phyloP scores from a whole-genome alignment of 1,140 invertebrate genomes.

The Pristionchus pacificus region DNA sequence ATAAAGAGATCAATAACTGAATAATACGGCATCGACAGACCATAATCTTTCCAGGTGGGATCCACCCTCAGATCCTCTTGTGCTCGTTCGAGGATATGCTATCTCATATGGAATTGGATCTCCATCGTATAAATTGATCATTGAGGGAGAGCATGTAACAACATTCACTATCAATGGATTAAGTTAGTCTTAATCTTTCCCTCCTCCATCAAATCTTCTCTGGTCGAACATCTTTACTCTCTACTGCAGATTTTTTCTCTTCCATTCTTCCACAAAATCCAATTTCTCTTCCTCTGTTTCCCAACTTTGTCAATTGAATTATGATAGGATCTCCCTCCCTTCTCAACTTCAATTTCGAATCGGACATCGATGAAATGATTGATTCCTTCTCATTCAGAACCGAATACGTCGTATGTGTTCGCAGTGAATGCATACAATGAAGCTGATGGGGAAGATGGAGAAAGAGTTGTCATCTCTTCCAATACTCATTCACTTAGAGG shows the following conservation, averaged over 20 bases:
- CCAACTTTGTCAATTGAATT: too few species aligned
- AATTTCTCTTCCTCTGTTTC: too few species aligned
- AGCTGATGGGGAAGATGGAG: conserved; percentile 51
- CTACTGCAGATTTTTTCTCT: too few species aligned
- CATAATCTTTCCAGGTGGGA: conserved; percentile 47
- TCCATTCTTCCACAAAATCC: too few species aligned
- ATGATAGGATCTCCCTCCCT: background rate
- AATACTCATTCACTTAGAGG: conserved; percentile 29
- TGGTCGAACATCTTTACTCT: background rate
- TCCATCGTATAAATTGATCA: conserved; percentile 41
- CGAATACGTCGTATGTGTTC: conserved; percentile 52
- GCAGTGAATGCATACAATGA: conserved; percentile 52
- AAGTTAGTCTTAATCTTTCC: conserved; percentile 30
- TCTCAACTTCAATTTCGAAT: too few species aligned
- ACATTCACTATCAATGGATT: conserved; percentile 44
- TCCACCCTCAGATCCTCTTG: conserved; percentile 36
- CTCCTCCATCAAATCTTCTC: background rate
- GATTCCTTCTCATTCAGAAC: conserved; percentile 39
- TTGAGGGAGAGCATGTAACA: conserved; percentile 45
- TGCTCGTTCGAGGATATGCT: conserved; percentile 52
- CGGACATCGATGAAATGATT: too few species aligned
- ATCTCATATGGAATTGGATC: conserved; percentile 50
- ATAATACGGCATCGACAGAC: too few species aligned
- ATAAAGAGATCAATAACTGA: too few species aligned
- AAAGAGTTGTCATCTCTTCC: conserved; percentile 45